These are phyloP conservation scores for Scleropages formosus DNA, from an alignment of 2,797 vertebrate genomes.

Conservation along the genomic window DNA sequence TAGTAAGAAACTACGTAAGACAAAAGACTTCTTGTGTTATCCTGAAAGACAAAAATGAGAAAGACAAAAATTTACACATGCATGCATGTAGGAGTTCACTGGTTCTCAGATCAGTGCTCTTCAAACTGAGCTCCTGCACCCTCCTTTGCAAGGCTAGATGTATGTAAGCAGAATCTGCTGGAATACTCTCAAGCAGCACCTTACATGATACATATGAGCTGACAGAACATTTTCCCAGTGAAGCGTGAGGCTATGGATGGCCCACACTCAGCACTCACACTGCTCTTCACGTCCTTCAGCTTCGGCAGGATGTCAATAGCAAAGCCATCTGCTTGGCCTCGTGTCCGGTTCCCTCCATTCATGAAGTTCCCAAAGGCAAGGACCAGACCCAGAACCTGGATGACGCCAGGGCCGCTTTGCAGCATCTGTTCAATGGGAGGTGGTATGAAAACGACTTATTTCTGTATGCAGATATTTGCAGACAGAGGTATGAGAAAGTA, in stretches of 20 bases:
- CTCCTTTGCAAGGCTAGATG: no score
- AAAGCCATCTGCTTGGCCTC: conserved; percentile 95
- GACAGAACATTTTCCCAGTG: no score
- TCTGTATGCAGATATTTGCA: no score
- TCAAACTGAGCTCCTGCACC: not conserved
- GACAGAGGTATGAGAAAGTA: no score
- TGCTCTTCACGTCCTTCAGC: conserved; percentile 95
- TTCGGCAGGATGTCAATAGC: conserved; percentile 95
- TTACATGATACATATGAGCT: no score
- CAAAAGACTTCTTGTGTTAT: conserved; percentile 86
- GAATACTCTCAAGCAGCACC: no score
- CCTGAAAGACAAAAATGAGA: conserved; percentile 61
- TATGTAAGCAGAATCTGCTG: no score
- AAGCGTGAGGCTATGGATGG: no score
- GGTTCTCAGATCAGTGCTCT: no score
- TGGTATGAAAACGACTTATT: no score
- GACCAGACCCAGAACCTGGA: conserved; percentile 83
- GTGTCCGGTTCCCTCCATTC: conserved; percentile 88
- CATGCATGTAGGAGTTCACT: not conserved
- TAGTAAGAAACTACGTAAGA: conserved; percentile 92
- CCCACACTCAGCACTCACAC: conserved; percentile 67
- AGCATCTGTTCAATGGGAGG: conserved; percentile 64
- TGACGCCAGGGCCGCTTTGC: conserved; percentile 75
- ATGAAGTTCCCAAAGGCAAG: conserved; percentile 95
- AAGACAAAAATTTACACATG: not conserved